Evolutionary conservation across 2,113 vertebrate genomes (phyloP).

Genomic region (Fukomys damarensis): DNA sequence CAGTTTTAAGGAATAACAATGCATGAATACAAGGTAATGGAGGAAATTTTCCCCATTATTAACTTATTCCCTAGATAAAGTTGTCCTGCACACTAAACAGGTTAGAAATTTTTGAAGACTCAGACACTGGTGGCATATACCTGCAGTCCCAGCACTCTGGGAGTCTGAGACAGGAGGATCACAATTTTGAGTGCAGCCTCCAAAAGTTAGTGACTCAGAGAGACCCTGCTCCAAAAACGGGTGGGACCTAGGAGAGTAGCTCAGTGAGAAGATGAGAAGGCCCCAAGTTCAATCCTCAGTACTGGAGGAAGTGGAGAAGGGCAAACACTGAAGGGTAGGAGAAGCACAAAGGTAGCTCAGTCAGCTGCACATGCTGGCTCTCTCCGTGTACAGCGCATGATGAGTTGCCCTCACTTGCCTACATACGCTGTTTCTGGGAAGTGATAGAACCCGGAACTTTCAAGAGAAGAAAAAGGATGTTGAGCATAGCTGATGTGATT

Average conservation of each 20-base stretch:
- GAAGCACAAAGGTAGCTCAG: not conserved
- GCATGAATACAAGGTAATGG: not conserved
- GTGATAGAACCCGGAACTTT: not conserved
- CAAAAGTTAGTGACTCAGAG: not conserved
- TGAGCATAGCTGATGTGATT: not conserved
- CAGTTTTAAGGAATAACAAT: conserved; percentile 16
- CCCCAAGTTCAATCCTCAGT: not conserved
- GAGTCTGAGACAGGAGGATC: not conserved
- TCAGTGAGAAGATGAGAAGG: not conserved
- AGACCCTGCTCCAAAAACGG: not conserved
- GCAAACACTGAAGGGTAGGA: not conserved
- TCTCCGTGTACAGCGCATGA: accelerated
- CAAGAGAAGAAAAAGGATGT: not conserved
- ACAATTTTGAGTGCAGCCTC: not conserved
- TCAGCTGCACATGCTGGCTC: accelerated
- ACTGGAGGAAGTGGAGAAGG: not conserved
- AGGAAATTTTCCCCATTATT: not conserved
- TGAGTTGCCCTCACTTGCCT: not conserved
- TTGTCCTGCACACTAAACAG: not conserved
- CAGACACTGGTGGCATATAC: not conserved
- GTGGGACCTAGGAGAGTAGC: accelerated
- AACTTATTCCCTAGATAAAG: not conserved
- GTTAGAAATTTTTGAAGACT: not conserved
- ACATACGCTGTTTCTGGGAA: not conserved
- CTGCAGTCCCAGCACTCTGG: not conserved